Base-by-base conservation (phyloP, 2,797 vertebrate genomes). In the Tenualosa thibaudeaui region DNA sequence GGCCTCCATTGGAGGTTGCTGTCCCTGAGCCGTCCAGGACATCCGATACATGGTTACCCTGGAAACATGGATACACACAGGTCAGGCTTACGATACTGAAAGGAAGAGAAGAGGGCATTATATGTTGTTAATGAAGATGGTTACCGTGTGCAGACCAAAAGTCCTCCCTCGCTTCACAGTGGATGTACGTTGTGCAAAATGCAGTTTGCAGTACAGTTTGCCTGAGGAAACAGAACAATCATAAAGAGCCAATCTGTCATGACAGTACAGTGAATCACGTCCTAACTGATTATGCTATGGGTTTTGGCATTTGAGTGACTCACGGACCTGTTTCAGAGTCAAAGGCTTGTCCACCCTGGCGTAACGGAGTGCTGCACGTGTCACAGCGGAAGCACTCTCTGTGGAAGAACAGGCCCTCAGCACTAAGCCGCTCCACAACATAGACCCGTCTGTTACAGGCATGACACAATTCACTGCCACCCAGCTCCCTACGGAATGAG, bases 361-460 rank as follows among this genome's bases (percentile, higher is more conserved):
- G 94, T 86, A 99, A 94, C 0, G 96, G 93, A 22, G 95, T 94
- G 58, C 93, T 92, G 62, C 98, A 99, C 88, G 96, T 89, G 1
- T 95, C 94, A 86, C 98, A 99, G 93, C 96, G 97, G 90, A 99
- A 99, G 88, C 98, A 99, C 88, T 99, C 98, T 19, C 97, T 95
- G 89, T 99, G 98, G 93, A 99, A 99, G 94, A 96, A 98, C 84
- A 97, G 94, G 0, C 98, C 98, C 86, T 99, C 98, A 0, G 97
- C 96, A 3, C 97, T 97, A 87, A 99, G 94, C 50, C 97, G 92
- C 94, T 99, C 98, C 94, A 98, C 97, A 89, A 98, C 95, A 0
- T 99, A 99, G 22, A 99, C 98, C 0, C 97, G 96, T 88, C 94
- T 97, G 89, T 96, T 95, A 84, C 98, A 99, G 26, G 95, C 96